Evolutionary conservation across 2,888 invertebrate genomes (phyloP).

Genomic region (Hartigia nigra): DNA sequence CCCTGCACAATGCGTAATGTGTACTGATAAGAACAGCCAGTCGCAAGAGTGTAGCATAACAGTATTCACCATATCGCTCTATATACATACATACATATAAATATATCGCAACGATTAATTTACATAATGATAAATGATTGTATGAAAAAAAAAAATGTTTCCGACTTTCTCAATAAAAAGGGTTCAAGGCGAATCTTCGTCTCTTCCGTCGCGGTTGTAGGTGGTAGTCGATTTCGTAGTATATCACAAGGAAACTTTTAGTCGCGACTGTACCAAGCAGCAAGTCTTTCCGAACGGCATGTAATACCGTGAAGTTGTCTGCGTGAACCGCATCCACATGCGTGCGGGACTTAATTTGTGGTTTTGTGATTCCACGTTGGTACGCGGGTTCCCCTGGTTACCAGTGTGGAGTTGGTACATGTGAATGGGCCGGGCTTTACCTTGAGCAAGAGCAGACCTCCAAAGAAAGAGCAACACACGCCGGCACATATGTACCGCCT

Average conservation of each 20-base stretch:
- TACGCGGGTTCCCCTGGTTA: background rate
- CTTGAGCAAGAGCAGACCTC: slow-evolving; percentile 38
- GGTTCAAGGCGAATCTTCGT: background rate
- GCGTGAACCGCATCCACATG: background rate
- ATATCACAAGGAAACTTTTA: slow-evolving; percentile 1
- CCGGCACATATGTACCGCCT: background rate
- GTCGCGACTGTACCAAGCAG: slow-evolving; percentile 13
- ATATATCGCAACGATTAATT: background rate
- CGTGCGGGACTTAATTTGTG: slow-evolving; percentile 20
- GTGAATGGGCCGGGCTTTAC: slow-evolving; percentile 42
- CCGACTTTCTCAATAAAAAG: background rate
- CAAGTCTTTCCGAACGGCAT: slow-evolving; percentile 15
- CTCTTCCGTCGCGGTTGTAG: background rate
- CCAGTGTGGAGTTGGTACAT: slow-evolving; percentile 18
- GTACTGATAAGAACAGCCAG: background rate
- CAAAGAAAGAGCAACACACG: slow-evolving; percentile 23
- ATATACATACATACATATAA: too few relatives aligned
- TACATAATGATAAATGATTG: background rate
- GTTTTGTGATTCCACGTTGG: slow-evolving; percentile 19
- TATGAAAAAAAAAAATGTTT: background rate
- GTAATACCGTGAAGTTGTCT: background rate
- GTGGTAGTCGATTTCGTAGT: background rate
- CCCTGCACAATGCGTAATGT: background rate
- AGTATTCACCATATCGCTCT: background rate
- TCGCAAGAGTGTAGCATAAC: background rate